Conservation (phyloP, 2,797 vertebrate genomes). For the Chiloscyllium punctatum region DNA sequence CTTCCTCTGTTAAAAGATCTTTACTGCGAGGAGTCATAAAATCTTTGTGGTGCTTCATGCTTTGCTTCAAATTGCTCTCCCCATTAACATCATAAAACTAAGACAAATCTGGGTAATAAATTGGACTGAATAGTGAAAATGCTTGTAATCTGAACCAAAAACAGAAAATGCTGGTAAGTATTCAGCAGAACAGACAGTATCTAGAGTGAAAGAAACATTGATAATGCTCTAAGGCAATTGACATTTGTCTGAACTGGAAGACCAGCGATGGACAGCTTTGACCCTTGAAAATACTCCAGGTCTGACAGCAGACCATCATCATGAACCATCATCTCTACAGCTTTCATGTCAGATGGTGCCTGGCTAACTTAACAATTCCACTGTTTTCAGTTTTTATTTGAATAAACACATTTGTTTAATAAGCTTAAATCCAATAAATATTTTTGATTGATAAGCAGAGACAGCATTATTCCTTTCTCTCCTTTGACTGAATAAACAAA, state of each 20-base stretch:
- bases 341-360: background rate
- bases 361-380: background rate
- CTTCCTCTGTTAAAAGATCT: background rate
- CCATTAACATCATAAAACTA: background rate
- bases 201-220: background rate
- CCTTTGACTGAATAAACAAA: background rate
- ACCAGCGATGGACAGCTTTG: background rate
- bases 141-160: background rate
- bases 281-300: background rate
- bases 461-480: background rate
- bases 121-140: background rate
- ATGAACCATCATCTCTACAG: background rate
- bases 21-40: background rate
- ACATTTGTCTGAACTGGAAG: background rate
- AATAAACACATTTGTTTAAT: background rate
- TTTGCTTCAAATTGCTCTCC: background rate
- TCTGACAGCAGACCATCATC: background rate
- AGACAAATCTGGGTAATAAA: slow-evolving; percentile 3
- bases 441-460: background rate
- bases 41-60: background rate
- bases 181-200: background rate
- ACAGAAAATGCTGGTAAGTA: background rate
- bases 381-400: background rate
- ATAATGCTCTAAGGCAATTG: background rate
- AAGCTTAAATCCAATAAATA: background rate